Evolutionary conservation across 1,140 invertebrate species (phyloP).

Genomic region (Heliconius congener): DNA sequence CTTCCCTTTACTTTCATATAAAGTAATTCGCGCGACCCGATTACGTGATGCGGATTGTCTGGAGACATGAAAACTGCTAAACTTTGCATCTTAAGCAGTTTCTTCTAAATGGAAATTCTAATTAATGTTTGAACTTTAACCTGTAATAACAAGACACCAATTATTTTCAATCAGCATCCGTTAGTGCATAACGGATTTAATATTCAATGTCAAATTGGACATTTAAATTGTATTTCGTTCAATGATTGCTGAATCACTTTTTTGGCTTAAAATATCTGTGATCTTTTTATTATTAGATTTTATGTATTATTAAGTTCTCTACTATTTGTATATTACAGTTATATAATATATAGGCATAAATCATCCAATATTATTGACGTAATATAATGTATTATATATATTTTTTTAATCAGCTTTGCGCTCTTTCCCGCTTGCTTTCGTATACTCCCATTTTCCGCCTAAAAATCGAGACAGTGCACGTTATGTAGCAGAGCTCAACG

Average conservation of each 20-base stretch:
- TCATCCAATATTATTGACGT: too few relatives aligned
- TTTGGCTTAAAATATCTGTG: not conserved
- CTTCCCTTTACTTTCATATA: slow-evolving; percentile 29
- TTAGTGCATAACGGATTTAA: not conserved
- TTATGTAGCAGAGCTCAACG: too few relatives aligned
- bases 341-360: too few relatives aligned
- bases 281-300: not conserved
- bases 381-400: too few relatives aligned
- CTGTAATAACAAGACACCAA: slow-evolving; percentile 26
- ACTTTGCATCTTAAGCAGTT: slow-evolving; percentile 40
- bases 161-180: slow-evolving; percentile 24
- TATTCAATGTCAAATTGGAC: not conserved
- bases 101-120: slow-evolving; percentile 24
- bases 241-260: not conserved
- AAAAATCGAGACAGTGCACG: too few relatives aligned
- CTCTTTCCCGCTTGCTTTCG: too few relatives aligned
- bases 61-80: slow-evolving; percentile 44
- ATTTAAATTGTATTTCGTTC: not conserved
- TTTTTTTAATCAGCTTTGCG: too few relatives aligned
- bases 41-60: slow-evolving; percentile 45
- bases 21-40: slow-evolving; percentile 43
- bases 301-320: too few relatives aligned
- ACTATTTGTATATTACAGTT: too few relatives aligned
- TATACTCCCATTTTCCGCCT: too few relatives aligned
- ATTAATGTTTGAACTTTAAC: slow-evolving; percentile 33